phyloP scores from a whole-genome alignment of 2,888 invertebrate species.

The Acanthococcus lagerstroemiae region DNA sequence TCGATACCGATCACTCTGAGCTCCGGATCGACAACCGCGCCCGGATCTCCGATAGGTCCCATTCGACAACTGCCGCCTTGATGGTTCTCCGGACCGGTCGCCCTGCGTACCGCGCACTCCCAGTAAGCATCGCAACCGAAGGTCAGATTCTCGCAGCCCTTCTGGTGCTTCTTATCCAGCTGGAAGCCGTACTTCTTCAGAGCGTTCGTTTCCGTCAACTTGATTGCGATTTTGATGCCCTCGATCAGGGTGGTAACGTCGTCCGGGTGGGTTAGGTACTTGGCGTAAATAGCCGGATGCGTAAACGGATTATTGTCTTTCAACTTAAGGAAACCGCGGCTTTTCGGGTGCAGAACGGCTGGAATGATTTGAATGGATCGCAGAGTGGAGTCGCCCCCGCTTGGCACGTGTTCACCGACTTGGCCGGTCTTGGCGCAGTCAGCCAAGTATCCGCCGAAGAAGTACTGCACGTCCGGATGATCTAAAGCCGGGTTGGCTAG shows the following conservation, averaged over 20 bases:
- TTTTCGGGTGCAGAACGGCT: constrained; percentile 74
- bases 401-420: constrained; percentile 66
- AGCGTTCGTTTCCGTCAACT: constrained; percentile 58
- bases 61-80: constrained; percentile 56
- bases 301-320: constrained; percentile 66
- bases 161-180: constrained; percentile 60
- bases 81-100: constrained; percentile 55
- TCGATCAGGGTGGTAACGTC: constrained; percentile 72
- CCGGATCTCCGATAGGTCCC: constrained; percentile 49
- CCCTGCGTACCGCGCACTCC: constrained; percentile 50
- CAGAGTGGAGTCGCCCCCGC: constrained; percentile 39
- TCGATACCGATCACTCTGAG: constrained; percentile 45
- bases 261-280: constrained; percentile 64
- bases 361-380: constrained; percentile 66
- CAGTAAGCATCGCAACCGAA: constrained; percentile 59
- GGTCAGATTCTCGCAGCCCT: constrained; percentile 61
- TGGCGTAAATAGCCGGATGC: constrained; percentile 75
- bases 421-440: constrained; percentile 78
- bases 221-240: constrained; percentile 68
- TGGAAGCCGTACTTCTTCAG: constrained; percentile 57
- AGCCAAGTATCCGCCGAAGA: constrained; percentile 77
- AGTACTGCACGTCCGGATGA: constrained; percentile 74
- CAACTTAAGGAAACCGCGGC: constrained; percentile 66
- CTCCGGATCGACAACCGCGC: constrained; percentile 50
- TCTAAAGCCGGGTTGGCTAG: constrained; percentile 63